Evolutionary conservation across 2,113 vertebrate genomes (phyloP).

Genomic region (Platycercus adscitus): DNA sequence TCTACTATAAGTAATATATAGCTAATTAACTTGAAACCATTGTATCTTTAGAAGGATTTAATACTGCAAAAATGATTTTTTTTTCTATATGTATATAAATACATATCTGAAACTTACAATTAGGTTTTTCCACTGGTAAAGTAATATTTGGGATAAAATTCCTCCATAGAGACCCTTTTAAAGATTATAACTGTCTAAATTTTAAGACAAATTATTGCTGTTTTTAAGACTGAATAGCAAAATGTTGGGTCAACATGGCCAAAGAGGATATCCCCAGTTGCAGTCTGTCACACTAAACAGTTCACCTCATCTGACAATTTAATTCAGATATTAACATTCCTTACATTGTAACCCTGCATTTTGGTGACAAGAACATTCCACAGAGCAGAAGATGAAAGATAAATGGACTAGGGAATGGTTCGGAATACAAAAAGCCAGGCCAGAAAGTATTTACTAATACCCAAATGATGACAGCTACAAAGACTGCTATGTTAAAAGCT

Average conservation of each 20-base stretch:
- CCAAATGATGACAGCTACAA: slow-evolving; percentile 63
- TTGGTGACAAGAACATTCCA: slow-evolving; percentile 74
- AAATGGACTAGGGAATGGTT: slow-evolving; percentile 61
- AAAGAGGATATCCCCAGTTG: slow-evolving; percentile 36
- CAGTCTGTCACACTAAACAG: slow-evolving; percentile 44
- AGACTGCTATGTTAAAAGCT: slow-evolving; percentile 60
- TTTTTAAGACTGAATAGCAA: neutral
- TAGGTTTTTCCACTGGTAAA: neutral
- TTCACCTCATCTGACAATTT: slow-evolving; percentile 63
- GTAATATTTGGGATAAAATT: neutral
- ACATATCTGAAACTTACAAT: neutral
- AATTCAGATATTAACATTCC: slow-evolving; percentile 77
- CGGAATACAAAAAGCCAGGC: slow-evolving; percentile 67
- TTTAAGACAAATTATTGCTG: neutral
- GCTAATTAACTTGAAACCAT: neutral
- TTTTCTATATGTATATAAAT: neutral
- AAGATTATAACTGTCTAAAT: neutral
- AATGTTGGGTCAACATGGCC: neutral
- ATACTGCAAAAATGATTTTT: neutral
- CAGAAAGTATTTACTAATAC: slow-evolving; percentile 67
- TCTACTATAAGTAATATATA: neutral
- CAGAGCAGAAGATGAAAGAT: slow-evolving; percentile 71
- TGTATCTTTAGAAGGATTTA: neutral
- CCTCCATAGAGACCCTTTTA: neutral
- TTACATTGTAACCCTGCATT: slow-evolving; percentile 64